phyloP scores from a whole-genome alignment of 64 coral and sea anemone species.

The Stylophora pistillata region DNA sequence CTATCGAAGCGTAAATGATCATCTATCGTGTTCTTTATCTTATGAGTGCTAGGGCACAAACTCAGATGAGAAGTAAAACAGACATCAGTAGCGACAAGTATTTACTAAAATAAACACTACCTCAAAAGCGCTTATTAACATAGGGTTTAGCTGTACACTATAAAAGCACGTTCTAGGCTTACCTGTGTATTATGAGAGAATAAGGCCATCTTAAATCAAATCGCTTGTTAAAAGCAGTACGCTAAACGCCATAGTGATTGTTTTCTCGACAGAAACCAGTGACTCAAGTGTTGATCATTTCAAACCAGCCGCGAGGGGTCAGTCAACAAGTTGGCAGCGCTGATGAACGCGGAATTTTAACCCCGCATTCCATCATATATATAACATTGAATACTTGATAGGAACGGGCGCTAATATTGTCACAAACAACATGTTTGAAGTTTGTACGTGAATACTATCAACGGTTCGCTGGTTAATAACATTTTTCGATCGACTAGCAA shows the following conservation, averaged over 20 bases:
- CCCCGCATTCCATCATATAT: slow-evolving; percentile 21
- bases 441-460: not conserved
- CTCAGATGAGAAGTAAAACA: not conserved
- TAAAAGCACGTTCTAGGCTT: not conserved
- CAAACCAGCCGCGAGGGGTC: not conserved
- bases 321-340: not conserved
- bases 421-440: not conserved
- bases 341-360: not conserved
- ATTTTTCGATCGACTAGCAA: not conserved
- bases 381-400: not conserved
- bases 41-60: not conserved
- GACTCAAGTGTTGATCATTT: too few species aligned
- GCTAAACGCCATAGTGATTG: too few species aligned
- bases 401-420: not conserved
- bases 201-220: too few species aligned
- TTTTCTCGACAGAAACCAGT: too few species aligned
- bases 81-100: not conserved
- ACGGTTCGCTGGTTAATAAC: not conserved
- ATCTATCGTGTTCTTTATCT: not conserved
- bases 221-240: too few species aligned
- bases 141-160: not conserved
- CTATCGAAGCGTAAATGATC: not conserved
- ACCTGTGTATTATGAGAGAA: not conserved
- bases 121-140: not conserved
- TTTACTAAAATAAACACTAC: not conserved